Percentiles rank a stretch among this genome's conserved stretches.
Conservation (phyloP, 2,113 vertebrate species). For the Pipa parva region DNA sequence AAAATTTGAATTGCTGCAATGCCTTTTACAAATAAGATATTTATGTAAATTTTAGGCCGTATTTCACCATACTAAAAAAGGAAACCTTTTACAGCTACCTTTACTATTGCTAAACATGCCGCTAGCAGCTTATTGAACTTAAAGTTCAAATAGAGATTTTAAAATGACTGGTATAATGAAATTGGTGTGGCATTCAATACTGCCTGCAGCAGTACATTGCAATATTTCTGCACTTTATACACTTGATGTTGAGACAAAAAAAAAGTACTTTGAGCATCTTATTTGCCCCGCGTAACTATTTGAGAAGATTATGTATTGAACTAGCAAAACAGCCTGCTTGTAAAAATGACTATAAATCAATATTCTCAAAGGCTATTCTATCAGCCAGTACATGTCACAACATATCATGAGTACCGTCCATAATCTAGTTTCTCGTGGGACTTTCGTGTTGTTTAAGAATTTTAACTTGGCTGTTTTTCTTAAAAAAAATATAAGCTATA, state of each 20-base stretch:
- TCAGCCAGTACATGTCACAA: neutral
- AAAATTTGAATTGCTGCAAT: conserved; percentile 7
- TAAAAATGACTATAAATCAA: conserved; percentile 9
- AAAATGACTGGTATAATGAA: conserved; percentile 31
- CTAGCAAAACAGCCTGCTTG: conserved; percentile 5
- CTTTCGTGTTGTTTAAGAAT: neutral
- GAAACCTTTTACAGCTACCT: conserved; percentile 6
- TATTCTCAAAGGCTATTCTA: neutral
- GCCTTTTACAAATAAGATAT: conserved; percentile 13
- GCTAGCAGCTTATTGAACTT: conserved; percentile 28
- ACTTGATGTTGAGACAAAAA: conserved; percentile 5
- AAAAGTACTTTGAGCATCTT: too few relatives aligned
- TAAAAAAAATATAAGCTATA: too few relatives aligned
- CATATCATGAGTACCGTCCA: neutral
- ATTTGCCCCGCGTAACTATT: conserved; percentile 20
- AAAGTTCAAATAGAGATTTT: conserved; percentile 32
- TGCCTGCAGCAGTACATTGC: conserved; percentile 15
- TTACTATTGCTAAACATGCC: conserved; percentile 29
- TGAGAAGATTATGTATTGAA: conserved; percentile 7
- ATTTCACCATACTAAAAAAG: conserved; percentile 6
- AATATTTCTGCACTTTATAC: conserved; percentile 19
- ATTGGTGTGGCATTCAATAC: conserved; percentile 27
- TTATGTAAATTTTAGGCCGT: conserved; percentile 5
- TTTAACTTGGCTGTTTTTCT: neutral
- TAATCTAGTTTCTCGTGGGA: neutral